These are phyloP conservation scores for Eilema depressum DNA, from an alignment of 2,888 invertebrate genomes.

Conservation along the genomic window DNA sequence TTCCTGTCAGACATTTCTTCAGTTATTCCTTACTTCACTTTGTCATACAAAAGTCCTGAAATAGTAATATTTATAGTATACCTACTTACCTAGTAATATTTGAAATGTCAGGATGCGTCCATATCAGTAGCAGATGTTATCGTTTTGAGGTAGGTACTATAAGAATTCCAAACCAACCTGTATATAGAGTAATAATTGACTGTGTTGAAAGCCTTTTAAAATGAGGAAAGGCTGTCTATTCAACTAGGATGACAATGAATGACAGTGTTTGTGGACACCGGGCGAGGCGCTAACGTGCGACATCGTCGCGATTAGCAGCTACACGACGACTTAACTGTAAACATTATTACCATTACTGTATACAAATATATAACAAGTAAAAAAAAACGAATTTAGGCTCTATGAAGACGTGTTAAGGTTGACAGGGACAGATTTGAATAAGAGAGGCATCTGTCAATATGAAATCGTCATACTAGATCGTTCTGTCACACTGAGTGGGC, in stretches of 20 bases:
- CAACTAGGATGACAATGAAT: constrained; percentile 82
- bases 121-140: neutral
- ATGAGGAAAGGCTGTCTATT: constrained; percentile 69
- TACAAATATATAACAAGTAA: constrained; percentile 37
- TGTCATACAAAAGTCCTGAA: neutral
- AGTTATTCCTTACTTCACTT: neutral
- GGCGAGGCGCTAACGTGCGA: constrained; percentile 86
- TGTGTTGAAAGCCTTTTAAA: constrained; percentile 35
- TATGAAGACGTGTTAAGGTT: constrained; percentile 47
- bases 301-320: constrained; percentile 81
- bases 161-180: constrained; percentile 1
- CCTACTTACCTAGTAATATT: neutral
- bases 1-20: neutral
- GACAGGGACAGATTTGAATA: constrained; percentile 27
- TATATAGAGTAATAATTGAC: constrained; percentile 19
- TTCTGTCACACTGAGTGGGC: constrained; percentile 75
- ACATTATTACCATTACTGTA: constrained; percentile 81
- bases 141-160: neutral
- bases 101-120: neutral
- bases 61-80: neutral
- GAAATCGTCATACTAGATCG: constrained; percentile 78
- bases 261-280: constrained; percentile 83
- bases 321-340: constrained; percentile 84
- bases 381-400: constrained; percentile 49
- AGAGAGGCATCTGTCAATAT: constrained; percentile 67